Evolutionary conservation across 2,797 vertebrate genomes (phyloP), one percentile per base, ranked within the genome.

Genomic region (Hoplostethus mediterraneus): DNA sequence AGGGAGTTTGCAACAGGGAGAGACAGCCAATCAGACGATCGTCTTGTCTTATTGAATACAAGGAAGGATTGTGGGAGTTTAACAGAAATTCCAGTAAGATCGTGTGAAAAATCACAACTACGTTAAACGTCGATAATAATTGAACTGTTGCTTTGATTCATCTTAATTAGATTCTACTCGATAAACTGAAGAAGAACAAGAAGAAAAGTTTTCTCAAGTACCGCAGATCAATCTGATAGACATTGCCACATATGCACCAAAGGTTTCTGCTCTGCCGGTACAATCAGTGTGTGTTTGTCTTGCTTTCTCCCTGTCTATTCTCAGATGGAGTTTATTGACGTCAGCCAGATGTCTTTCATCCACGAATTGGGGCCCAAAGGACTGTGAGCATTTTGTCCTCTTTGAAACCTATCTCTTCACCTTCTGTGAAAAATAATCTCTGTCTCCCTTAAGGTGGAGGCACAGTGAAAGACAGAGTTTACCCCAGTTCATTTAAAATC

Each of bases 331-430:
- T 99, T 99, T 77, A 94, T 99, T 87, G 98, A 96, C 74, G 93
- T 99, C 85, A 99, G 96, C 90, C 97, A 99, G 90, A 84, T 99
- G 88, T 99, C 98, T 0, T 99, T 99, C 90, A 96, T 99, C 91
- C 97, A 96, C 0, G 97, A 99, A 77, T 89, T 99, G 92, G 98
- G 98, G 88, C 98, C 98, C 0, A 99, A 99, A 93, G 98, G 98
- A 95, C 95, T 99, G 98, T 99, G 89, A 97, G 98, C 88, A 87
- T 45, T 71, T 42, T 30, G 13, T 54, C 25, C 61, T 42, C 56
- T 71, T 63, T 40, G 1, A 56, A 5, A 57, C 12, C 28, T 48
- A 17, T 58, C 21, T 40, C 3, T 33, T 16, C 13, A 28, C n/a
- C 8, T 54, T 58, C 42, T 75, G 52, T 60, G 38, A 25, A 68